phyloP scores from a whole-genome alignment of 2,888 invertebrate species.

The Elmis aenea region DNA sequence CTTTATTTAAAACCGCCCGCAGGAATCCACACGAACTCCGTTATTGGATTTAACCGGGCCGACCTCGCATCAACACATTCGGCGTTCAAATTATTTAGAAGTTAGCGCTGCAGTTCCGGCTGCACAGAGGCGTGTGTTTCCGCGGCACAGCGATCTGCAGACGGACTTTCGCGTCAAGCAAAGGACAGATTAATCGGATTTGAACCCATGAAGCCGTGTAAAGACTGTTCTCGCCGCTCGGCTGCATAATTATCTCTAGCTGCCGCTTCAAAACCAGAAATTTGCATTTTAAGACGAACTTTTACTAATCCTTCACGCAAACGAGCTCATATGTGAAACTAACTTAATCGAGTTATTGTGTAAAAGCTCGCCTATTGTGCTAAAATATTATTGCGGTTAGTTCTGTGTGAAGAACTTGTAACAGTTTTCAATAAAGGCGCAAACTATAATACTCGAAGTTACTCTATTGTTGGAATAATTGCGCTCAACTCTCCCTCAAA shows the following conservation, averaged over 20 bases:
- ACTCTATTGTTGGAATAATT: too few relatives aligned
- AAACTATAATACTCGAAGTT: not conserved
- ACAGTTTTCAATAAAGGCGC: too few relatives aligned
- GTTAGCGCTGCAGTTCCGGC: slow-evolving; percentile 21
- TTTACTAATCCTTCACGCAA: slow-evolving; percentile 33
- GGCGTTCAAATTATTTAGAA: slow-evolving; percentile 28
- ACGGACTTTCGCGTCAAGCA: slow-evolving; percentile 22
- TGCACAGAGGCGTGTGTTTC: slow-evolving; percentile 21
- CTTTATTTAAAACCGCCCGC: not conserved
- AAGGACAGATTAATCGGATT: slow-evolving; percentile 46
- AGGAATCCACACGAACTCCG: slow-evolving; percentile 20
- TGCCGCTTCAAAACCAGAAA: slow-evolving; percentile 37
- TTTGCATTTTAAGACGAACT: slow-evolving; percentile 43
- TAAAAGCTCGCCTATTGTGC: slow-evolving; percentile 2
- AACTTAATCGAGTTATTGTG: slow-evolving; percentile 10
- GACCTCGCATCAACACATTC: slow-evolving; percentile 26
- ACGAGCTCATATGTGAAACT: slow-evolving; percentile 15
- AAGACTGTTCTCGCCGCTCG: slow-evolving; percentile 39
- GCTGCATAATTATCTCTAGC: slow-evolving; percentile 44
- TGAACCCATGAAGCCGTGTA: slow-evolving; percentile 46
- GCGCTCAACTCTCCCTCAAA: too few relatives aligned
- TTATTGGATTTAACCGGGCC: slow-evolving; percentile 22
- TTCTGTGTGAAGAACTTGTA: slow-evolving; percentile 4
- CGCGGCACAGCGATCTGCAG: slow-evolving; percentile 18
- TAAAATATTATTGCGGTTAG: not conserved